Percentiles rank a stretch among this genome's conserved stretches.
Conservation (phyloP, 1,140 invertebrate genomes). For the Condylostylus longicornis region DNA sequence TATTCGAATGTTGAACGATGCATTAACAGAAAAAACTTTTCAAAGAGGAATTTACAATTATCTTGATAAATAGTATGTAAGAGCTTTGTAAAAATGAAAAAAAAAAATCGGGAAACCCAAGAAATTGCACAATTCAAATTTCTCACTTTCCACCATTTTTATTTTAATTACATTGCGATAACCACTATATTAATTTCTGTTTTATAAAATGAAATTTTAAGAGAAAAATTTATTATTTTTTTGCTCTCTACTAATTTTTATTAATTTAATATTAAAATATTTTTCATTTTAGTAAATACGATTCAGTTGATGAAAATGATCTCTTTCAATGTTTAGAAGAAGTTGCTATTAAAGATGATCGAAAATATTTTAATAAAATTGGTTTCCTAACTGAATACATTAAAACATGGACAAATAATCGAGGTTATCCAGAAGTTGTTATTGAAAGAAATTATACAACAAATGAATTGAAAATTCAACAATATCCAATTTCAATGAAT, state of each 20-base stretch:
- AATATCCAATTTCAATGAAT: neutral
- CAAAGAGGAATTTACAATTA: constrained; percentile 23
- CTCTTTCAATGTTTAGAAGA: neutral
- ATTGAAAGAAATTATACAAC: neutral
- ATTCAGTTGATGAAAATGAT: neutral
- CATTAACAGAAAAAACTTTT: constrained; percentile 28
- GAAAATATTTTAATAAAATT: neutral
- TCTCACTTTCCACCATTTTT: too few relatives aligned
- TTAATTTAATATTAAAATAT: too few relatives aligned
- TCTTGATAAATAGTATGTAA: constrained; percentile 29
- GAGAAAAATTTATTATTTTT: too few relatives aligned
- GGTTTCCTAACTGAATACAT: neutral
- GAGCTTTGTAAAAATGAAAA: too few relatives aligned
- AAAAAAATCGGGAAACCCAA: too few relatives aligned
- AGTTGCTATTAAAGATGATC: neutral
- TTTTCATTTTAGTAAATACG: too few relatives aligned
- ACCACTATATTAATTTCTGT: too few relatives aligned
- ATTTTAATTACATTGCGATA: too few relatives aligned
- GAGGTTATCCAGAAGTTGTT: neutral
- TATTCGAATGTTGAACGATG: constrained; percentile 36
- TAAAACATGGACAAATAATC: neutral
- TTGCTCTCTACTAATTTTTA: too few relatives aligned
- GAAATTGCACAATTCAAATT: too few relatives aligned
- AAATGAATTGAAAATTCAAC: neutral
- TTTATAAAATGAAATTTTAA: too few relatives aligned